Evolutionary conservation across 2,113 vertebrate genomes (phyloP), one percentile per base, ranked within the genome.

Genomic region (Columbina picui): DNA sequence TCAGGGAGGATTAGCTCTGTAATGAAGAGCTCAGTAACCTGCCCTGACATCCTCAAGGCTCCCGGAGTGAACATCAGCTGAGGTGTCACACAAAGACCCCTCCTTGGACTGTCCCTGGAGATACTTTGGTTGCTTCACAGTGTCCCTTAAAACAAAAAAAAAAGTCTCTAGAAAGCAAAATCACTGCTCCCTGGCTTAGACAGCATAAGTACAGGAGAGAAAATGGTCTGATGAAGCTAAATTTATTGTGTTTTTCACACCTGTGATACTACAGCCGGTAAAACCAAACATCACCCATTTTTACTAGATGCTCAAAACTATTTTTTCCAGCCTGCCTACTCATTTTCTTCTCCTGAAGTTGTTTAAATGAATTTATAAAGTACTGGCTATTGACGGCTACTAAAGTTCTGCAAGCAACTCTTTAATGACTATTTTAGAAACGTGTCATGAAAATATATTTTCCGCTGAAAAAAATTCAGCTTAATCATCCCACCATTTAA

Each of bases 1-100:
- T 4, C 4, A 4, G 56, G 43, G 26, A 59, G 29, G 29, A 20
- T 50, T 36, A 53, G 22, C 10, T 30, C 74, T 30, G 41, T 8
- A 4, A 14, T 10, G 27, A 32, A 26, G 39, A 30, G 45, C 34
- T 78, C 29, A 12, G 23, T 29, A 2, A 69, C 74, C 17, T 56
- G 34, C 32, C 30, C n/a, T 21, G 21, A 22, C 21, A 20, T 20
- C 36, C 26, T 43, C 18, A 25, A 59, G 27, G 73, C 41, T 87
- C 10, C 61, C 17, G 41, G 27, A 14, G 27, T 18, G 38, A 53
- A 41, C 32, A 7, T 39, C 0, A 0, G 36, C 36, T 14, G 21
- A 30, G 50, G 38, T 1, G 0, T 4, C 25, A 14, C 59, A 34
- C 8, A 19, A 57, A 57, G 19, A 14, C 20, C 20, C 12, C 20